A percentile compares a stretch with the other conserved stretches of the same genome.
phyloP scores from a whole-genome alignment of 2,113 vertebrate species.

The zebrafish (Danio rerio) region DNA sequence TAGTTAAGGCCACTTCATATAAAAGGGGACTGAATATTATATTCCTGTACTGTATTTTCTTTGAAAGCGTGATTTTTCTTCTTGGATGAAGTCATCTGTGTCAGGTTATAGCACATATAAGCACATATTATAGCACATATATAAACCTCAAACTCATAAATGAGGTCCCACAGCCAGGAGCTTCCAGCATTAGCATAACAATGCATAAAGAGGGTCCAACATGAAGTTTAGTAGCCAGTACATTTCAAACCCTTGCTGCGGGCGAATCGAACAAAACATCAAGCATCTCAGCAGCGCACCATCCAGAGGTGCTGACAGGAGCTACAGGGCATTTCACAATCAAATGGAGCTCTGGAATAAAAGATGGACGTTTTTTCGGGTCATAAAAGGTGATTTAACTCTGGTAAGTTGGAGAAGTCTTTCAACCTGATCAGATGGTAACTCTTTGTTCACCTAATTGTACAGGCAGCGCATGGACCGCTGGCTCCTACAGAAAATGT shows the following conservation, averaged over 20 bases:
- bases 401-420: background rate
- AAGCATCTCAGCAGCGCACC: background rate
- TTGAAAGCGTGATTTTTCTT: too few relatives aligned
- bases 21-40: too few relatives aligned
- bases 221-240: background rate
- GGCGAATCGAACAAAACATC: background rate
- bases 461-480: background rate
- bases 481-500: constrained; percentile 2
- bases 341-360: background rate
- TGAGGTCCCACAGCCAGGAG: background rate
- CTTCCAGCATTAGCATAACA: background rate
- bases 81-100: too few relatives aligned
- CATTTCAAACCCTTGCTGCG: background rate
- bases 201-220: background rate
- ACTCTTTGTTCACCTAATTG: constrained; percentile 18
- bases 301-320: background rate
- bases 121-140: too few relatives aligned
- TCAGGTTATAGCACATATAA: too few relatives aligned
- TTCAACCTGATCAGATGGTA: background rate
- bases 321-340: constrained; percentile 5
- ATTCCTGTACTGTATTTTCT: too few relatives aligned
- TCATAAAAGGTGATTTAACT: constrained; percentile 15
- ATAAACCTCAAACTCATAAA: background rate
- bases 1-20: too few relatives aligned
- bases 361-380: background rate